Conservation (phyloP, 2,888 invertebrate species). For the Dichetophora obliterata region DNA sequence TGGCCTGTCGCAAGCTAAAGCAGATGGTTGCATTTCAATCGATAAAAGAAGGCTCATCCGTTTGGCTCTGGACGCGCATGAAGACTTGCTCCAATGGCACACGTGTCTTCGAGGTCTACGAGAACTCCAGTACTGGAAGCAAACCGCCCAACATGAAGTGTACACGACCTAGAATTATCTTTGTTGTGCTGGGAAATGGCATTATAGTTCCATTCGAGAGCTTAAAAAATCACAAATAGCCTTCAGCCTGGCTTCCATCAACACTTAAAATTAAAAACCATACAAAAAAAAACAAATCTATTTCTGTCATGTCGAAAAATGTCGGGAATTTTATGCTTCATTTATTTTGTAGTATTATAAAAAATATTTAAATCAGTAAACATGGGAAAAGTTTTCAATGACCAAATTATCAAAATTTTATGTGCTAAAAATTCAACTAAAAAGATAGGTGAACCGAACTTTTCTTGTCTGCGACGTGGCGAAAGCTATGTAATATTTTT, state of each 20-base stretch:
- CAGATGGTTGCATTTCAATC: conserved; percentile 32
- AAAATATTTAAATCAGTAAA: conserved; percentile 37
- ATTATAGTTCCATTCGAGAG: conserved; percentile 59
- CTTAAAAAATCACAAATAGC: conserved; percentile 45
- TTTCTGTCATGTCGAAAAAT: not conserved
- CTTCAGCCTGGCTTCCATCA: not conserved
- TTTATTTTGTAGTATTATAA: conserved; percentile 1
- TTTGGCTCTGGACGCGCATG: conserved; percentile 60
- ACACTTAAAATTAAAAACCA: not conserved
- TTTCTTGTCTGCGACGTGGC: conserved; percentile 35
- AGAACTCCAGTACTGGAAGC: conserved; percentile 45
- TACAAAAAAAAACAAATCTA: not conserved
- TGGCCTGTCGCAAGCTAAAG: conserved; percentile 55
- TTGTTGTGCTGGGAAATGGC: conserved; percentile 58
- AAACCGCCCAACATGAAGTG: conserved; percentile 46
- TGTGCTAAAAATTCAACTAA: conserved; percentile 45
- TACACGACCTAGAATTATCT: conserved; percentile 52
- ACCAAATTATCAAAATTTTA: conserved; percentile 48
- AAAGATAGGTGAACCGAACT: conserved; percentile 42
- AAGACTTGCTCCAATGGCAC: conserved; percentile 52
- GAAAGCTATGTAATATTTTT: conserved; percentile 45
- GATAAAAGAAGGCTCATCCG: conserved; percentile 14
- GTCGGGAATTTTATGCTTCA: conserved; percentile 6
- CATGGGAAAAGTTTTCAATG: conserved; percentile 48
- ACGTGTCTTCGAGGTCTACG: conserved; percentile 60